These are phyloP conservation scores for Coremacera marginata DNA, from an alignment of 2,888 invertebrate genomes.

Conservation along the genomic window DNA sequence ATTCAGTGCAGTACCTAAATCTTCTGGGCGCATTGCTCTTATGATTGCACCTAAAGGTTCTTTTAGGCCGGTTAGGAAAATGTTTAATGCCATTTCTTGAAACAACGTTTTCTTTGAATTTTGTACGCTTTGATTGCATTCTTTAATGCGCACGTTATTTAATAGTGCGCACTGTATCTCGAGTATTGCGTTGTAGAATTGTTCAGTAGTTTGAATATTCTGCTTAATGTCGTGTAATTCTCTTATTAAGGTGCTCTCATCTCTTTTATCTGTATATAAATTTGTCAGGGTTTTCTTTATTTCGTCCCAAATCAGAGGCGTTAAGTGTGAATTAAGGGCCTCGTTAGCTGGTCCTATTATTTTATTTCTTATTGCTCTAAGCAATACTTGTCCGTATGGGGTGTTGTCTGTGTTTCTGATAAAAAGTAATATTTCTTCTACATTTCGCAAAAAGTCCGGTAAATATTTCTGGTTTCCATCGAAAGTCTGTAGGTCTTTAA, in stretches of 20 bases:
- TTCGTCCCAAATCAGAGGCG: conserved; percentile 42
- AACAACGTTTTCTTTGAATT: conserved; percentile 43
- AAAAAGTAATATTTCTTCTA: conserved; percentile 45
- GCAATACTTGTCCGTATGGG: conserved; percentile 39
- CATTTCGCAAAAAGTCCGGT: conserved; percentile 44
- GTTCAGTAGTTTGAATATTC: conserved; percentile 41
- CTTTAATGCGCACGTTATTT: conserved; percentile 47
- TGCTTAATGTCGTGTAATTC: conserved; percentile 46
- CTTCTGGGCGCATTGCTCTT: conserved; percentile 47
- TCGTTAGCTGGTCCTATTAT: conserved; percentile 48
- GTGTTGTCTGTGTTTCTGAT: conserved; percentile 33
- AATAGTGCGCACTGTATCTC: conserved; percentile 45
- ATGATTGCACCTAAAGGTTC: conserved; percentile 50
- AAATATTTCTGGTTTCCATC: conserved; percentile 43
- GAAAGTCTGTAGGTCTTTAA: conserved; percentile 44
- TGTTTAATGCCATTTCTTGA: conserved; percentile 49
- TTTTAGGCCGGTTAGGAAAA: conserved; percentile 45
- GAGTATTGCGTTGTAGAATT: conserved; percentile 45
- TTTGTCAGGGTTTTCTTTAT: conserved; percentile 41
- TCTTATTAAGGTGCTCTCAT: conserved; percentile 43
- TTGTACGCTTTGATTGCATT: conserved; percentile 42
- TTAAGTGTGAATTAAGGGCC: conserved; percentile 46
- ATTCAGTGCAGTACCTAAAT: conserved; percentile 38
- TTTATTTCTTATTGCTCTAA: conserved; percentile 47
- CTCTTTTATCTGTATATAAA: conserved; percentile 43